These are phyloP conservation scores for Octodon degus DNA, from an alignment of 2,113 vertebrate genomes.

Conservation along the genomic window DNA sequence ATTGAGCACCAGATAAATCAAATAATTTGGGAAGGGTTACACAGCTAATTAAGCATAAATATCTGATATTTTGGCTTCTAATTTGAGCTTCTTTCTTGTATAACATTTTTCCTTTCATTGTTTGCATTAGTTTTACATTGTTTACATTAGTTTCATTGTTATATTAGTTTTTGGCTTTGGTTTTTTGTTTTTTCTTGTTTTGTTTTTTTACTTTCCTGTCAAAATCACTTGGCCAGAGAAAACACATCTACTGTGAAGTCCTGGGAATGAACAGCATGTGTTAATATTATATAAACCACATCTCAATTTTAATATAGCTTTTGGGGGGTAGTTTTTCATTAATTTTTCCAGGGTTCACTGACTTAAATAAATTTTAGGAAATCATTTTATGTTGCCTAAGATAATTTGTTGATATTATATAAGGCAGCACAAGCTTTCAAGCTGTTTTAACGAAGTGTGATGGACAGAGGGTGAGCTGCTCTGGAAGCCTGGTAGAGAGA, in stretches of 20 bases:
- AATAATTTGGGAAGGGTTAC: neutral
- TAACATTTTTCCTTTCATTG: neutral
- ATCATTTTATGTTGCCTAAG: neutral
- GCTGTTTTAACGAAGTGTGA: neutral
- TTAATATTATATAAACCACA: neutral
- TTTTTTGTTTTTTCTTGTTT: neutral
- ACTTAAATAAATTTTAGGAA: conserved; percentile 16
- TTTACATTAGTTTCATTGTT: too few relatives aligned
- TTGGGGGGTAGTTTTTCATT: neutral
- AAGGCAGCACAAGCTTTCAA: neutral
- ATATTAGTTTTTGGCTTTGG: neutral
- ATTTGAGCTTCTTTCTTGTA: neutral
- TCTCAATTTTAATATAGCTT: neutral
- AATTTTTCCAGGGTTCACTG: neutral
- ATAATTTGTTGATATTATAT: neutral
- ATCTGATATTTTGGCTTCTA: neutral
- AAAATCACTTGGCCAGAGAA: conserved; percentile 4
- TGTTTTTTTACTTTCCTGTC: neutral
- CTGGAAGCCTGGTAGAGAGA: neutral
- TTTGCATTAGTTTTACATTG: too few relatives aligned
- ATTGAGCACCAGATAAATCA: neutral
- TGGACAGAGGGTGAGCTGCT: neutral
- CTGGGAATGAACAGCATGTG: neutral
- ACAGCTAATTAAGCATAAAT: conserved; percentile 13
- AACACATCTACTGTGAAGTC: neutral